Base-by-base conservation (phyloP, 2,888 invertebrate species). In the Imbricaverruca yamaguchii region DNA sequence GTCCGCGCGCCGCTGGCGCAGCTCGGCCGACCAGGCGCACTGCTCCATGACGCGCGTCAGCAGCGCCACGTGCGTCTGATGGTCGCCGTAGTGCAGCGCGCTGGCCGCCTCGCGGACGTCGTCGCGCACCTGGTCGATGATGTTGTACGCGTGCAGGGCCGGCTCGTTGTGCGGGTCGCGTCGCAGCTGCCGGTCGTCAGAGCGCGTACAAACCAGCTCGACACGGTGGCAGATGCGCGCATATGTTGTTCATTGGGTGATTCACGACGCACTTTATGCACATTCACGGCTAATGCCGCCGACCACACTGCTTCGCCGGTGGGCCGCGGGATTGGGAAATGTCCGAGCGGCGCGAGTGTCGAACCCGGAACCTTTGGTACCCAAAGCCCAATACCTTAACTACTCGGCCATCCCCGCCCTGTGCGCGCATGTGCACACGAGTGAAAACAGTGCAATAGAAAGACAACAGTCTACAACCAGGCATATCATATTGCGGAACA, bases 11-110 rank as follows among this genome's bases (percentile, higher is more conserved):
- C 94, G 90, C 87, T 97, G 93, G 57, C 97, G 90, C 80, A 98
- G 89, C 55, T 90, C 89, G 1, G 93, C 90, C 78, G 96, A 91
- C 98, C 98, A 98, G 1, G 98, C 97, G 85, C 96, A 94, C 55
- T 90, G 85, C 89, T 91, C 85, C 69, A 86, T 23, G 21, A 82
- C 65, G 61, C 61, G 53, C 81, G 82, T 82, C 53, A 84, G 77
- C 23, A 84, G 63, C 39, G 81, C 80, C 55, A 83, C 91, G 2
- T 93, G 92, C 82, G 89, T 89, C 82, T 89, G 87, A 87, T 88
- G 89, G 85, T 92, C 91, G 0, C 87, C 90, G 86, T 86, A 89
- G 84, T 89, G 90, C 84, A 89, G 91, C 86, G 90, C 88, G 82
- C 91, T 89, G 84, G 93, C 91, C 0, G 92, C 92, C 82, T 90